A percentile compares a stretch with the other conserved stretches of the same genome.
Conservation (phyloP, 2,797 vertebrate genomes). For the Odontamblyopus rebecca region DNA sequence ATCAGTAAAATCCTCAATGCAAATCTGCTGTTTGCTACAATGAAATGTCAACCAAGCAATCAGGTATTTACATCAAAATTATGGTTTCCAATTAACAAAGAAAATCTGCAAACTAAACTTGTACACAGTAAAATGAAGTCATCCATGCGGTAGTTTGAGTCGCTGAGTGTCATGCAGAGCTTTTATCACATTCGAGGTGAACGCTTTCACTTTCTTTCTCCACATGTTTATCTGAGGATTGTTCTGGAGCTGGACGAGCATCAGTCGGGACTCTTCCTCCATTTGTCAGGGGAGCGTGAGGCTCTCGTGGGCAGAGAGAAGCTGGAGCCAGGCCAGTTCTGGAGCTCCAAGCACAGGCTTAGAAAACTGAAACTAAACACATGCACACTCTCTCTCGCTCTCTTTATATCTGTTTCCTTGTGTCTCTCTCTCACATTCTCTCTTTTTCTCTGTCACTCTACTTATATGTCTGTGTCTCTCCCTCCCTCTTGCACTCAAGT, state of each 20-base stretch:
- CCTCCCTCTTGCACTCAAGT: too few species aligned
- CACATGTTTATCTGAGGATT: conserved; percentile 4
- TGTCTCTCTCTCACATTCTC: neutral
- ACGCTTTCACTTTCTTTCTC: neutral
- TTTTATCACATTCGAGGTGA: neutral
- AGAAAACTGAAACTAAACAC: conserved; percentile 16
- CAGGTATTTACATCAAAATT: too few species aligned
- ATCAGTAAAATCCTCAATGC: too few species aligned
- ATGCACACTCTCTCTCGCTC: neutral
- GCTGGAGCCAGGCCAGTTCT: conserved; percentile 49
- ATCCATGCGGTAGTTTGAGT: too few species aligned
- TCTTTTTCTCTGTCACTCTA: too few species aligned
- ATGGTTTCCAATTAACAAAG: too few species aligned
- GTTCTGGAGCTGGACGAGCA: neutral
- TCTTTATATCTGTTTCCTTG: neutral
- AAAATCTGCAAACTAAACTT: too few species aligned
- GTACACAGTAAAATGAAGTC: too few species aligned
- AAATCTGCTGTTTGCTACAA: too few species aligned
- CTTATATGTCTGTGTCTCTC: too few species aligned
- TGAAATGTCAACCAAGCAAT: too few species aligned
- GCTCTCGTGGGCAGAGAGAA: conserved; percentile 39
- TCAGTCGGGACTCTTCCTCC: conserved; percentile 10
- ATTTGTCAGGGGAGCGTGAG: neutral
- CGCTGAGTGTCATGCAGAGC: neutral
- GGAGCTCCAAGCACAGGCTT: conserved; percentile 42